Evolutionary conservation across 2,888 invertebrate genomes (phyloP), one percentile per base, ranked within the genome.

Genomic region (Achlya flavicornis): DNA sequence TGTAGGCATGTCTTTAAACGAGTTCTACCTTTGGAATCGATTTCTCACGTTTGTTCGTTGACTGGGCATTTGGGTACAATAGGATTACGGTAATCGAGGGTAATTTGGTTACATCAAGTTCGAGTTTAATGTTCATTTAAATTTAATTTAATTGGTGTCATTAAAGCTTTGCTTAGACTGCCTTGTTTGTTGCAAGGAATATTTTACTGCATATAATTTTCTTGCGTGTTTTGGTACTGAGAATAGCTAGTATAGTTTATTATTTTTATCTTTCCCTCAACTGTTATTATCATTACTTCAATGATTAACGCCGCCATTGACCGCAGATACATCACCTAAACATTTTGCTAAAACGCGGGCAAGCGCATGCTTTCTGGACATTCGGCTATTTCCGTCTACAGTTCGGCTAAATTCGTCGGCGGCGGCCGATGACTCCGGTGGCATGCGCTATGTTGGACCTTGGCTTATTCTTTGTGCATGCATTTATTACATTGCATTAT

Each of bases 381-480:
- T 88, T 92, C 89, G 92, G 86, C 83, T 93, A 92, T 92, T 92
- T 90, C 88, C 90, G 91, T 86, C 83, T 71, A 70, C 75, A 73
- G 85, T 88, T 91, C 89, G 89, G 88, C 88, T 92, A 91, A 88
- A 88, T 90, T 86, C 88, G 92, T 87, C 88, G 79, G 68, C 78
- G 76, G 79, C 90, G 93, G 93, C 87, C 92, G 91, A 92, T 93
- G 93, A 93, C 93, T 91, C 85, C 87, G 72, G 69, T 80, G 87
- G 89, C 87, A 89, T 85, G 87, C 87, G 87, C 84, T 78, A 80
- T 84, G 83, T 83, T 85, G 84, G 88, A 91, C 91, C 89, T 90
- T 90, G 89, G 86, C 86, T 83, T 77, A 76, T 76, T 77, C 75
- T 77, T 79, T 72, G 74, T 72, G 74, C 64, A 62, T 65, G 66